These are phyloP conservation scores for Onychostoma macrolepis DNA, from an alignment of 2,113 vertebrate species.

Conservation along the genomic window DNA sequence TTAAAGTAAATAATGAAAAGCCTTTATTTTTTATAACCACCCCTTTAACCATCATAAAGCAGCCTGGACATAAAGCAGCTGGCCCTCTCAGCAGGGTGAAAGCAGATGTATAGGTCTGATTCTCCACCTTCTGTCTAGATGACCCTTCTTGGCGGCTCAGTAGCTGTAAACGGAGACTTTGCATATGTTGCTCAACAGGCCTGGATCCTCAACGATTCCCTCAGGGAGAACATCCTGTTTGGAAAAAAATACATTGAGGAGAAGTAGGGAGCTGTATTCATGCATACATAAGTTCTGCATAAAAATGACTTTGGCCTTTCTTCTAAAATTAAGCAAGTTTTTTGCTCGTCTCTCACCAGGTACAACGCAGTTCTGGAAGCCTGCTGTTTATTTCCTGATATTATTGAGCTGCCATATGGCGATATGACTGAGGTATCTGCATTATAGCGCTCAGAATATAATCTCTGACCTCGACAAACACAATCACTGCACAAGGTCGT, in stretches of 20 bases:
- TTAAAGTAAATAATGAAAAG: not conserved
- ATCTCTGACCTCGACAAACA: slow-evolving; percentile 8
- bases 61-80: slow-evolving; percentile 7
- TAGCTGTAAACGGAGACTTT: slow-evolving; percentile 74
- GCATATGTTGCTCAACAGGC: slow-evolving; percentile 82
- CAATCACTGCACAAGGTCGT: not conserved
- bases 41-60: slow-evolving; percentile 11
- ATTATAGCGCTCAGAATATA: not conserved
- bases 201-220: slow-evolving; percentile 82
- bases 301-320: not conserved
- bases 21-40: not conserved
- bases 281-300: not conserved
- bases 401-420: slow-evolving; percentile 75
- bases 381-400: slow-evolving; percentile 79
- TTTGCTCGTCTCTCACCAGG: slow-evolving; percentile 58
- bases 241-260: slow-evolving; percentile 72
- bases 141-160: slow-evolving; percentile 77
- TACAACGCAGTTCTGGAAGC: slow-evolving; percentile 75
- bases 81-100: not conserved
- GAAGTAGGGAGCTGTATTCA: slow-evolving; percentile 67
- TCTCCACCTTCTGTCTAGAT: slow-evolving; percentile 67
- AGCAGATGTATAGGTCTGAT: not conserved
- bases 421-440: slow-evolving; percentile 82
- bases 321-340: not conserved
- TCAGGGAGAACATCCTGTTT: slow-evolving; percentile 83